Evolutionary conservation across 2,113 vertebrate species (phyloP), one percentile per base, ranked within the genome.

Genomic region (Panthera uncia): DNA sequence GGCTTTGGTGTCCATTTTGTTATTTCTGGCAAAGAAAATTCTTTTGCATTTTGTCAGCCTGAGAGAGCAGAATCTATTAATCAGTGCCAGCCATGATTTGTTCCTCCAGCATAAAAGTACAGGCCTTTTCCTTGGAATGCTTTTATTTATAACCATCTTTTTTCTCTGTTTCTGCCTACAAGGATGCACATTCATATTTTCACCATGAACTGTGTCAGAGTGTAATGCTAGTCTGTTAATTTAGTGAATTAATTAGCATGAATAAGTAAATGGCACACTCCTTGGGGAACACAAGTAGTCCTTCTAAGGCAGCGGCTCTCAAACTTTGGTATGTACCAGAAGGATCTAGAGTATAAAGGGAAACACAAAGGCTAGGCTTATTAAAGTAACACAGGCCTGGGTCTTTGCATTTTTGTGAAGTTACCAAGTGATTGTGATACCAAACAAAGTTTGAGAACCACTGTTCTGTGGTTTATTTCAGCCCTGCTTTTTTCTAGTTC

Each of bases 21-120:
- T 98, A 97, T 97, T 98, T 97, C 96, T 98, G 96, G 97, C 96
- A 95, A 93, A 91, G 95, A 83, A 85, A 97, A 83, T 78, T 91
- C 94, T 95, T 96, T 96, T 71, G 85, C 93, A 97, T 98, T 95
- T 98, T 98, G 97, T 96, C 95, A 97, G 89, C 96, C 96, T n/a
- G 80, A 95, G 68, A 95, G 45, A 98, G 55, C 89, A 98, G 91
- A 95, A 93, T 97, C 61, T 82, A 95, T 96, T 97, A 91, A 97
- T 97, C 95, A 87, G 93, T 97, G 96, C 98, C 98, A 98, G 97
- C 78, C 97, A 97, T 82, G 69, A 95, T 97, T 97, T 97, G 93
- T 97, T 96, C 94, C 81, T 92, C 92, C 78, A 95, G 86, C 94
- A 96, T 95, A 93, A 98, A 98, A 97, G 85, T 89, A 89, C 81